Evolutionary conservation across 2,113 vertebrate species (phyloP), one percentile per base, ranked within the genome.

Genomic region (Brachyistius frenatus): DNA sequence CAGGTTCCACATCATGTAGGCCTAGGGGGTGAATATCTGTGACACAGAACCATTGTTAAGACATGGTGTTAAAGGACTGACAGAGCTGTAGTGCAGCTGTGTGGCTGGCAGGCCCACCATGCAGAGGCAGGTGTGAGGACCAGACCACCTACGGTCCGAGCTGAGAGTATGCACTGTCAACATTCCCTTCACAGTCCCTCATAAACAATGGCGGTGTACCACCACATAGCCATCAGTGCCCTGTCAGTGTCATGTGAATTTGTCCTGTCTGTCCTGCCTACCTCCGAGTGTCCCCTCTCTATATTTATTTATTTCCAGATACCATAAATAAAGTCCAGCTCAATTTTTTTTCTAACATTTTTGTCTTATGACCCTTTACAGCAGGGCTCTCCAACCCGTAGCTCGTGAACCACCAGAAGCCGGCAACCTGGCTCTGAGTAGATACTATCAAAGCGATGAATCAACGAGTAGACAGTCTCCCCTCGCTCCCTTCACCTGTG

Each of bases 31-130:
- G 60, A 81, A 86, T 83, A 63, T 74, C 80, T 84, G 74, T 80
- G 85, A 87, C 41, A 69, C 84, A 78, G 75, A 86, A 84, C 80
- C 54, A 66, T 84, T 83, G 70, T 92, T 84, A 84, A 95, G 94
- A 94, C 92, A 87, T 60, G 88, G 93, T 90, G 93, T 94, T 90
- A 95, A 90, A 84, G 94, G 93, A 91, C 88, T 91, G 91, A 90
- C 84, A 88, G 79, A 64, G 64, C 76, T 57, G 61, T 80, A 88
- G 73, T 95, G 91, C 95, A 96, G 93, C 95, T 96, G 94, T 88
- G 91, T 70, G 63, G 72, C 78, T 79, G 78, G 77, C 66, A 64
- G 73, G 66, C 35, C 73, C 14, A 47, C 60, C 64, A 80, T 66
- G 37, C 37, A 50, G 75, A 74, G 70, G 87, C 89, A 93, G 90